Evolutionary conservation across 2,113 vertebrate genomes (phyloP).

Genomic region (Grus americana): DNA sequence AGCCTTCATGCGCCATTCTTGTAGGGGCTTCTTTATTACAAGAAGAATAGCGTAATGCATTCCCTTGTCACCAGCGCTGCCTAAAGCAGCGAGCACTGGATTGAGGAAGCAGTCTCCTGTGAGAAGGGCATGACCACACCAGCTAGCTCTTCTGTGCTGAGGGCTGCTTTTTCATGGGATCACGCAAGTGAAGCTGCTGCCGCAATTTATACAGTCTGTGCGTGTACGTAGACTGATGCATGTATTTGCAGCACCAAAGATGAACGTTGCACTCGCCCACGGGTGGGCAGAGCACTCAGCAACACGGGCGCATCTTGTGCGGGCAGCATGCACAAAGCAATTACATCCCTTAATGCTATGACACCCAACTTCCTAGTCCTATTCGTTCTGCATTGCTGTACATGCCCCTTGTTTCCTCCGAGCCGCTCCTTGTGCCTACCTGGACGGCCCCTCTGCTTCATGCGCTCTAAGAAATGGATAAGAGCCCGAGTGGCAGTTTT

Average conservation of each 20-base stretch:
- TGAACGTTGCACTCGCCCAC: rapidly evolving
- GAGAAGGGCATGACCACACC: rapidly evolving
- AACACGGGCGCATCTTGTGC: rapidly evolving
- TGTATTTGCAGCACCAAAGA: background rate
- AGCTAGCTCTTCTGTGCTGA: background rate
- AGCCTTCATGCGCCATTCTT: rapidly evolving
- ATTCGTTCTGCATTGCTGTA: background rate
- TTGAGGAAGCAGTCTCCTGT: background rate
- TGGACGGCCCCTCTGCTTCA: constrained; percentile 82
- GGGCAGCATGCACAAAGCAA: background rate
- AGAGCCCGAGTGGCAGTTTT: constrained; percentile 71
- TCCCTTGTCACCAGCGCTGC: background rate
- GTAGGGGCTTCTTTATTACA: background rate
- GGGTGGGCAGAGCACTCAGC: background rate
- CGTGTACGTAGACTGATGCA: rapidly evolving
- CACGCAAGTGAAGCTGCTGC: rapidly evolving
- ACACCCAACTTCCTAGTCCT: rapidly evolving
- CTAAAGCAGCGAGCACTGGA: background rate
- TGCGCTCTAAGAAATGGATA: constrained; percentile 78
- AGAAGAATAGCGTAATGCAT: background rate
- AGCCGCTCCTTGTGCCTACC: constrained; percentile 52
- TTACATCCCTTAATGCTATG: rapidly evolving
- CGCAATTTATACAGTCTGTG: rapidly evolving
- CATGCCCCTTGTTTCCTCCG: rapidly evolving
- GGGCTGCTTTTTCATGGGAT: background rate